Evolutionary conservation across 2,797 vertebrate genomes (phyloP).

Genomic region (Acanthurus leucopareius): DNA sequence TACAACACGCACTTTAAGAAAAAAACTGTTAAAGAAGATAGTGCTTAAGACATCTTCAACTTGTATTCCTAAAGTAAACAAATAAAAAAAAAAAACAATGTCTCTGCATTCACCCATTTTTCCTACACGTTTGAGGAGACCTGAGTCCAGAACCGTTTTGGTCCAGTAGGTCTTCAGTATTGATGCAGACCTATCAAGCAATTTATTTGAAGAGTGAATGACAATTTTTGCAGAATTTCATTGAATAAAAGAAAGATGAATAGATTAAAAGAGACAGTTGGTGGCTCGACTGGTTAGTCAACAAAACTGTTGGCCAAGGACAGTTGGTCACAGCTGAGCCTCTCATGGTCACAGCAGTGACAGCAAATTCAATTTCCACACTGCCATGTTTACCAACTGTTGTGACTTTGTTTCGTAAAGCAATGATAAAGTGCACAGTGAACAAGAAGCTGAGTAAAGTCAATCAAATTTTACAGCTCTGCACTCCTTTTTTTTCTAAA

Average conservation of each 20-base stretch:
- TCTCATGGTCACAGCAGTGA: slow-evolving; percentile 52
- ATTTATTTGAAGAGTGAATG: slow-evolving; percentile 33
- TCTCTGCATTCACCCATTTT: not conserved
- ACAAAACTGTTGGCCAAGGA: slow-evolving; percentile 30
- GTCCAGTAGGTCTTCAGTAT: slow-evolving; percentile 38
- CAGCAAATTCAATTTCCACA: slow-evolving; percentile 56
- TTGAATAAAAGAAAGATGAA: slow-evolving; percentile 41
- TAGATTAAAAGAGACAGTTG: slow-evolving; percentile 7
- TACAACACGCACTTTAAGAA: not conserved
- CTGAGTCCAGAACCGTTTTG: slow-evolving; percentile 14
- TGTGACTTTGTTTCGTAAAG: slow-evolving; percentile 41
- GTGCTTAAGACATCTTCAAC: not conserved
- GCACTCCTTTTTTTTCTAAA: not conserved
- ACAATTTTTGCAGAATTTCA: slow-evolving; percentile 27
- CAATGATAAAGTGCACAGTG: not conserved
- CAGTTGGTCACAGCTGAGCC: slow-evolving; percentile 42
- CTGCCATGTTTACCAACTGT: slow-evolving; percentile 46
- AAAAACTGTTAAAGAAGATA: too few species aligned
- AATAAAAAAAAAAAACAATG: not conserved
- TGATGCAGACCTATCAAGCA: slow-evolving; percentile 9
- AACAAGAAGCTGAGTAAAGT: not conserved
- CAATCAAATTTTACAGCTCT: slow-evolving; percentile 4
- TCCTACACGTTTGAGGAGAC: slow-evolving; percentile 16
- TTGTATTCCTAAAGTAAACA: not conserved
- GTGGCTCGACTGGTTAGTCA: slow-evolving; percentile 46